Evolutionary conservation across 2,888 invertebrate genomes (phyloP).

Genomic region (Plebejus argus): DNA sequence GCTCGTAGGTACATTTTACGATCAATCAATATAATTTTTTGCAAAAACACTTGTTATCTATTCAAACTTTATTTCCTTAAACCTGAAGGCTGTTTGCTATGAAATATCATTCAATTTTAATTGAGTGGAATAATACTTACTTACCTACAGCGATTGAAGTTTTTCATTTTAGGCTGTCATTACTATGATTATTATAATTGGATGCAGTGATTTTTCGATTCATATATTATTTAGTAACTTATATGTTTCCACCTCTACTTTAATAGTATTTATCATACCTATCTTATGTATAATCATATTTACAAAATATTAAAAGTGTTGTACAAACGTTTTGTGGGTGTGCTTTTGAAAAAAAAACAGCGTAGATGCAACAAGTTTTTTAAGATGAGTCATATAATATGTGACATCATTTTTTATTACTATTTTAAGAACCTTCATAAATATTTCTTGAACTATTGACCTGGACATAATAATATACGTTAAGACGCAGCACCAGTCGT

Average conservation of each 20-base stretch:
- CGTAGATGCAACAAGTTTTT: conserved; percentile 17
- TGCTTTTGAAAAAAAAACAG: not conserved
- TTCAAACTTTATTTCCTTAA: conserved; percentile 58
- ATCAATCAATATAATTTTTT: conserved; percentile 58
- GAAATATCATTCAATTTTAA: conserved; percentile 32
- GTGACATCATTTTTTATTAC: conserved; percentile 76
- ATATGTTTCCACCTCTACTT: no score
- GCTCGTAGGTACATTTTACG: conserved; percentile 42
- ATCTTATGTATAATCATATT: no score
- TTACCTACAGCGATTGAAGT: not conserved
- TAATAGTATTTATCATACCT: no score
- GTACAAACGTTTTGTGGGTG: not conserved
- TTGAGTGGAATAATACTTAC: conserved; percentile 27
- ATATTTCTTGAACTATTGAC: conserved; percentile 68
- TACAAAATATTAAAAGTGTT: no score
- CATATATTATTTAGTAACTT: no score
- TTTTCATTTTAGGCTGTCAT: conserved; percentile 36
- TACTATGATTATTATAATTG: conserved; percentile 33
- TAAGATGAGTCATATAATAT: conserved; percentile 61
- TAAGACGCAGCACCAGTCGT: conserved; percentile 43
- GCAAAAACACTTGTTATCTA: conserved; percentile 58
- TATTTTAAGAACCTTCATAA: conserved; percentile 41
- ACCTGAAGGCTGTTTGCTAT: conserved; percentile 34
- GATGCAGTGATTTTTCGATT: no score
- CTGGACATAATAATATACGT: conserved; percentile 58